phyloP scores from a whole-genome alignment of 2,888 invertebrate genomes.

The Protophormia terraenovae region DNA sequence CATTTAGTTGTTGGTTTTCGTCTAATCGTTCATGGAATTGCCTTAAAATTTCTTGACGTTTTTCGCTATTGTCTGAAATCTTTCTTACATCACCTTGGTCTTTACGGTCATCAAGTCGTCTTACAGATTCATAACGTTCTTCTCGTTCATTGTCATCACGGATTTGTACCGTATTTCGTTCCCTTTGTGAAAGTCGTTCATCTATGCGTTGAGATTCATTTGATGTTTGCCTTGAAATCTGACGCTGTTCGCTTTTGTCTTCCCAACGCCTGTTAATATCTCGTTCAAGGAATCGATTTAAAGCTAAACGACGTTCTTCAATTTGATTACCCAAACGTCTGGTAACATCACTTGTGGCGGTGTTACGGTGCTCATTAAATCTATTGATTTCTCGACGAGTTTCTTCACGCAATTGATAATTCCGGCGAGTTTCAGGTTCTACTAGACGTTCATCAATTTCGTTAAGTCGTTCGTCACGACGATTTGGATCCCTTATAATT shows the following conservation, averaged over 20 bases:
- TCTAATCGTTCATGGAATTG: background rate
- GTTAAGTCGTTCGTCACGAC: background rate
- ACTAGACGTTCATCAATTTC: background rate
- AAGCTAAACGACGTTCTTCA: conserved; percentile 3
- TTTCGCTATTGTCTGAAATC: no score
- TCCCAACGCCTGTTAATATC: background rate
- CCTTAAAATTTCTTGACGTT: background rate
- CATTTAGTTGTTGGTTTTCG: no score
- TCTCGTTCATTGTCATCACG: background rate
- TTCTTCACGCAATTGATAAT: background rate
- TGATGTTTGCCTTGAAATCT: background rate
- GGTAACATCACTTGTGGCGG: background rate
- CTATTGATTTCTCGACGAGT: background rate
- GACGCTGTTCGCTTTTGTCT: background rate
- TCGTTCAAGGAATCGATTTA: background rate
- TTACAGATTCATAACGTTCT: background rate
- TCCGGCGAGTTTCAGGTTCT: background rate
- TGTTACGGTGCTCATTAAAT: background rate
- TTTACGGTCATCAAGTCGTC: background rate
- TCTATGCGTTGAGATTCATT: background rate
- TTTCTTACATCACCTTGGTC: no score
- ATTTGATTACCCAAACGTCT: conserved; percentile 1
- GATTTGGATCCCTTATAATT: background rate
- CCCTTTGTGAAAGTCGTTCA: background rate
- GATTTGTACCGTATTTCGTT: background rate